phyloP scores from a whole-genome alignment of 2,797 vertebrate species.

The Thaleichthys pacificus region DNA sequence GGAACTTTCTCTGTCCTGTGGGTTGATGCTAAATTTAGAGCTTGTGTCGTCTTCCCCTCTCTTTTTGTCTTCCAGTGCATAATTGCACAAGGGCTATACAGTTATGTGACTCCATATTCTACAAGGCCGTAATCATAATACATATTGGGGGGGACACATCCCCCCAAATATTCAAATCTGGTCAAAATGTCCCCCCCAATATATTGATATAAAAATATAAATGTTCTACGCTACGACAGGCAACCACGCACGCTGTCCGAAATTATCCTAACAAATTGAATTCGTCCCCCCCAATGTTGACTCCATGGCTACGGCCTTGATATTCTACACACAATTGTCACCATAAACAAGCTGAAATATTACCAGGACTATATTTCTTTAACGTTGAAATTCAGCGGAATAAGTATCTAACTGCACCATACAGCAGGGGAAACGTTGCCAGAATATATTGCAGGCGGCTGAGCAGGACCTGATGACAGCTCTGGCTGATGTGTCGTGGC shows the following conservation, averaged over 20 bases:
- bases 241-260: too few relatives aligned
- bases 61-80: constrained; percentile 29
- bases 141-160: too few relatives aligned
- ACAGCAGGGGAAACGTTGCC: constrained; percentile 11
- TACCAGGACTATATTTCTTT: neutral
- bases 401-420: neutral
- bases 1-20: constrained; percentile 64
- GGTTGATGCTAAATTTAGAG: constrained; percentile 64
- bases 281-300: too few relatives aligned
- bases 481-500: constrained; percentile 28
- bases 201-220: too few relatives aligned
- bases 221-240: too few relatives aligned
- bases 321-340: neutral
- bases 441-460: constrained; percentile 18
- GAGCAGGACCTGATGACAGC: constrained; percentile 24
- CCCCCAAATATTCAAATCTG: too few relatives aligned
- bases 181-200: too few relatives aligned
- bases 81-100: constrained; percentile 9
- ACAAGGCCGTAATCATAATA: too few relatives aligned
- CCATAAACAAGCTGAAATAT: neutral
- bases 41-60: constrained; percentile 20
- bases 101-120: neutral
- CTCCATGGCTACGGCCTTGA: too few relatives aligned
- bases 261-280: too few relatives aligned
- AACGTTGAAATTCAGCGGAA: neutral